Percentiles rank a stretch among this genome's conserved stretches.
Evolutionary conservation across 1,140 invertebrate genomes (phyloP).

Genomic region (Drosophila setifemur): DNA sequence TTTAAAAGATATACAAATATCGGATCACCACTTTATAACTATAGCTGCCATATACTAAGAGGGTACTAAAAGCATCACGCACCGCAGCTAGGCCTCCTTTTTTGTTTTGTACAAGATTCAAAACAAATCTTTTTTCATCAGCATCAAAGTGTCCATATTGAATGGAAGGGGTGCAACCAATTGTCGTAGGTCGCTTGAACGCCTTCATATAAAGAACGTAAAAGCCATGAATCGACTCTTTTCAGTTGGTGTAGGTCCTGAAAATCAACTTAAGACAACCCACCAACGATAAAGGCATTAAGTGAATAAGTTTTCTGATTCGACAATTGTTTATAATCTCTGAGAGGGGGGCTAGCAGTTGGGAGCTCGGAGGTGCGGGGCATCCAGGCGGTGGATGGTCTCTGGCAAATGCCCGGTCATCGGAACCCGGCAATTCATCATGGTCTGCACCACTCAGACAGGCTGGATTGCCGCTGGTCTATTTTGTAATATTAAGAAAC

Average conservation of each 20-base stretch:
- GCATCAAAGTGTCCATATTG: too few species aligned
- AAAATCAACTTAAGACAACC: conserved; percentile 13
- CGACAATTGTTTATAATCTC: conserved; percentile 22
- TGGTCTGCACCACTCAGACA: background rate
- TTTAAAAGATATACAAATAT: too few species aligned
- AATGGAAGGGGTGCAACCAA: background rate
- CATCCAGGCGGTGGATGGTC: conserved; percentile 24
- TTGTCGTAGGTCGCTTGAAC: conserved; percentile 35
- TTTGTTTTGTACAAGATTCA: too few species aligned
- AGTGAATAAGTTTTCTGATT: conserved; percentile 9
- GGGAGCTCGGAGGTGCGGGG: background rate
- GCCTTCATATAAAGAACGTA: background rate
- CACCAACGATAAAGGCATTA: conserved; percentile 27
- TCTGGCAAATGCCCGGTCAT: conserved; percentile 5
- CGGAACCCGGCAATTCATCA: conserved; percentile 35
- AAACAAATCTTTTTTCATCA: too few species aligned
- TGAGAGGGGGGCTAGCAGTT: background rate
- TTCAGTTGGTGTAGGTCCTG: conserved; percentile 39
- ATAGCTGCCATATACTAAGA: too few species aligned
- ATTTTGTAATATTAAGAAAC: conserved; percentile 43
- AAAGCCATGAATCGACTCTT: conserved; percentile 1
- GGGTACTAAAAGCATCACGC: too few species aligned
- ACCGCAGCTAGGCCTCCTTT: too few species aligned
- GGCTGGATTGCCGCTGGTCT: conserved; percentile 7
- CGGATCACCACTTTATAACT: too few species aligned